phyloP scores from a whole-genome alignment of 2,113 vertebrate genomes.

The Lepus timidus region DNA sequence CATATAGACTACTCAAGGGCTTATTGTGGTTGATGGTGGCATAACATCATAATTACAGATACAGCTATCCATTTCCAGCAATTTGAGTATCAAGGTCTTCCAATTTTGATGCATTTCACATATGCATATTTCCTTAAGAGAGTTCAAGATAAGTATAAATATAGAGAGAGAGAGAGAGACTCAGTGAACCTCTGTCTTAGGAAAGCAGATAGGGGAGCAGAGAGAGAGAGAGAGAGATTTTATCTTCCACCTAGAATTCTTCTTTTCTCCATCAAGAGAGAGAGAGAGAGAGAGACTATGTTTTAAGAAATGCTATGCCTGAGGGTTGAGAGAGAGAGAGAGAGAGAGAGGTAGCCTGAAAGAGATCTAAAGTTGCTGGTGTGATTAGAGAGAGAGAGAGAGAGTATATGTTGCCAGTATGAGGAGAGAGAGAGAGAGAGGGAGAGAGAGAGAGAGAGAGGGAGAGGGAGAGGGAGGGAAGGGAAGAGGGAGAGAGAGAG shows the following conservation, averaged over 20 bases:
- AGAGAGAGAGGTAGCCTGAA: neutral
- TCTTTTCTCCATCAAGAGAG: neutral
- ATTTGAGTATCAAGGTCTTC: neutral
- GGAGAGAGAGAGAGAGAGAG: too few relatives aligned
- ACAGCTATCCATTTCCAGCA: neutral
- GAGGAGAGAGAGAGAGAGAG: neutral
- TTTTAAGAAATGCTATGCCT: neutral
- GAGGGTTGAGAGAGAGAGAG: too few relatives aligned
- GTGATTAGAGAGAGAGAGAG: neutral
- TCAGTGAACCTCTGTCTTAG: neutral
- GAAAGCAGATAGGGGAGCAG: neutral
- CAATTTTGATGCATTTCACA: slow-evolving; percentile 31
- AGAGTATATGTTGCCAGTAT: neutral
- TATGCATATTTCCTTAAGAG: slow-evolving; percentile 2
- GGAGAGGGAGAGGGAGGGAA: neutral
- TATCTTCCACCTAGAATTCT: neutral
- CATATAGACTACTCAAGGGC: neutral
- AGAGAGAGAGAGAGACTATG: too few relatives aligned
- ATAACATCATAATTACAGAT: neutral
- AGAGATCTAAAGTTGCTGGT: neutral
- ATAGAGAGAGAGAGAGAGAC: too few relatives aligned
- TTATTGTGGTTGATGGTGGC: neutral
- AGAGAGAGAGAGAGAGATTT: too few relatives aligned
- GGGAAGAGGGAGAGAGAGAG: neutral
- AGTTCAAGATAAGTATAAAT: slow-evolving; percentile 1